Base-by-base conservation (phyloP, 2,888 invertebrate genomes). In the Parapristionchus giblindavisi region DNA sequence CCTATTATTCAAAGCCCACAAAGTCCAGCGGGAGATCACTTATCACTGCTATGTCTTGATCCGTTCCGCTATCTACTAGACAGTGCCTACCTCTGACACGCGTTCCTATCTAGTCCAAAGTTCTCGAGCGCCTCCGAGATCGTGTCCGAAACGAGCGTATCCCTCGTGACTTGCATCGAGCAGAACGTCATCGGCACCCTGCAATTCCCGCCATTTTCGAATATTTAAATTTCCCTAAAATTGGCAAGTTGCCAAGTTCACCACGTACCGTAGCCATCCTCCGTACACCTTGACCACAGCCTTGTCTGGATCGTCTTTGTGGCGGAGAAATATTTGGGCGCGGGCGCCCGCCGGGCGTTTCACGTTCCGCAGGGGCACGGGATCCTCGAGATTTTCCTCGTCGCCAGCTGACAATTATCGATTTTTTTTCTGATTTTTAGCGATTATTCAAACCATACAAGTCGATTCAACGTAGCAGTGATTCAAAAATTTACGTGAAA, bases 221-320 rank as follows among this genome's bases (percentile, higher is more conserved):
- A 34, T 52, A 52, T 24, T 38, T 36, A 70, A 51, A 5, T 24
- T 54, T 54, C 5, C 24, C 24, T 38, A 71, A 56, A 40, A n/a
- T 24, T 32, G 58, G 34, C 58, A 63, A 21, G 36, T 8, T 63
- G 8, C 14, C 56, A 24, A 11, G 24, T 56, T 21, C 24, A 21
- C 6, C 56, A 17, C 83, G 65, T 86, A 92, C 89, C 93, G 93
- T 81, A 94, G 89, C 89, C 93, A 93, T 76, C 94, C 94, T 48
- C 97, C 96, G 91, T 96, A 98, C 80, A 98, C 95, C 82, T 94
- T 93, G 76, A 99, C 95, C 88, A 93, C 93, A 76, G 96, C 96
- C 81, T 92, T 91, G 81, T 94, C 93, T 80, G 89, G 88, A 79
- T 90, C 89, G 77, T 91, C 91, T 75, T 88, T 88, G 91, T 95